These are phyloP conservation scores for Lycopodina hypogea DNA, from an alignment of 37 sponge, comb jelly and placozoan genomes.

Conservation along the genomic window DNA sequence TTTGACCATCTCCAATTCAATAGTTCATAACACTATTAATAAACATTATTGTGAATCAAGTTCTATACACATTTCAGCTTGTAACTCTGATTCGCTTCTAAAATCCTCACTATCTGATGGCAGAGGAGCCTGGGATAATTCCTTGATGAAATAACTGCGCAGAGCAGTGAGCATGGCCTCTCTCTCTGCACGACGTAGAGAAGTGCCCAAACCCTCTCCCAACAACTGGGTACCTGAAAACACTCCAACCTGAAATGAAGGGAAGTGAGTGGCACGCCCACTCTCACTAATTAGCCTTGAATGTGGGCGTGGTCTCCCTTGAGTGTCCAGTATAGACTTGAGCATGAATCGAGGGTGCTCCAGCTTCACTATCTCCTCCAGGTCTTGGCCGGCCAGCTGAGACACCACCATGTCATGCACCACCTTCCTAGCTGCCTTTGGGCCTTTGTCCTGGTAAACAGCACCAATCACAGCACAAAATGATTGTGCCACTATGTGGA, in stretches of 20 bases:
- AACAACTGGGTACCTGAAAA: conserved; percentile 64
- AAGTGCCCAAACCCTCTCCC: conserved; percentile 78
- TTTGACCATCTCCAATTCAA: too few relatives aligned
- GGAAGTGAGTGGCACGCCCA: conserved; percentile 82
- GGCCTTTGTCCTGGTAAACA: conserved; percentile 59
- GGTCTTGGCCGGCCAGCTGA: conserved; percentile 60
- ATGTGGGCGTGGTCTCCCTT: conserved; percentile 25
- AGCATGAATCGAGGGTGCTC: conserved; percentile 71
- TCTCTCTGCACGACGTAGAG: conserved; percentile 69
- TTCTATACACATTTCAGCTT: neutral
- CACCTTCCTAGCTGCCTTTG: conserved; percentile 56
- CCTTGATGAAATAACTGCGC: conserved; percentile 49
- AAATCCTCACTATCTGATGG: conserved; percentile 63
- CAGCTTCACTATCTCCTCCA: conserved; percentile 65
- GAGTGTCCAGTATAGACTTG: conserved; percentile 34
- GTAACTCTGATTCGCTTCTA: neutral
- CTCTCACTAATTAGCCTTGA: conserved; percentile 75
- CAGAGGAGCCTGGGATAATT: conserved; percentile 29
- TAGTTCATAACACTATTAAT: too few relatives aligned
- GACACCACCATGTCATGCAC: conserved; percentile 70
- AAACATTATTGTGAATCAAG: neutral
- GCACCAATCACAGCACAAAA: conserved; percentile 73
- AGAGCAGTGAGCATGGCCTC: conserved; percentile 80
- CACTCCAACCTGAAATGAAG: conserved; percentile 86
- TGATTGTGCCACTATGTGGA: conserved; percentile 21